Percentiles rank a stretch among this genome's conserved stretches.
Conservation (phyloP, 2,797 vertebrate genomes). For the Yasuhikotakia modesta region DNA sequence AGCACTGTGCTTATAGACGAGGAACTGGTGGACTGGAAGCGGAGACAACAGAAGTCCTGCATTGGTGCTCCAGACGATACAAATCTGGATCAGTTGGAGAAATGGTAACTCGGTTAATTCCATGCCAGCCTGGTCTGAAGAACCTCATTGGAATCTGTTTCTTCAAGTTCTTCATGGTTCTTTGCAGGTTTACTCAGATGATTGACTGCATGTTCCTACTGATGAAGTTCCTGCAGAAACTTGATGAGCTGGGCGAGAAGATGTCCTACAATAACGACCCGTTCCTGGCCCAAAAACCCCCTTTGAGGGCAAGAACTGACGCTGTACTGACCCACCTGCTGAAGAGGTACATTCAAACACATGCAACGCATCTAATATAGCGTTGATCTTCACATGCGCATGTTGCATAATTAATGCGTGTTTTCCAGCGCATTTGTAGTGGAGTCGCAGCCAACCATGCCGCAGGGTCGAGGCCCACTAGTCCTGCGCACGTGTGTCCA, state of each 20-base stretch:
- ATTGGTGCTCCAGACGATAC: constrained; percentile 77
- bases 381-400: background rate
- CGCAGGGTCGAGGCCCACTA: constrained; percentile 81
- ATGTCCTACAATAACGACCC: constrained; percentile 80
- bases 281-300: constrained; percentile 70
- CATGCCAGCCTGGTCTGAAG: background rate
- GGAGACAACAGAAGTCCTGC: constrained; percentile 81
- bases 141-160: background rate
- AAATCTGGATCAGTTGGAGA: constrained; percentile 79
- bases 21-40: constrained; percentile 81
- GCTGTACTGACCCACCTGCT: constrained; percentile 73
- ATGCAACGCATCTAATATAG: background rate
- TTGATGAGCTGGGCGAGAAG: constrained; percentile 77
- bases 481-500: constrained; percentile 86
- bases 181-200: constrained; percentile 83
- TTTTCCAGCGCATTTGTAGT: constrained; percentile 86
- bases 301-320: constrained; percentile 68
- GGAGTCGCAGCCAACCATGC: constrained; percentile 88
- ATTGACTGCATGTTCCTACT: constrained; percentile 84
- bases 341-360: constrained; percentile 67
- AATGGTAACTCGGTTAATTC: constrained; percentile 72
- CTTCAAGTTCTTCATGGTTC: background rate
- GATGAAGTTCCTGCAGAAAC: constrained; percentile 78
- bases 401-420: constrained; percentile 29
- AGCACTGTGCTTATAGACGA: constrained; percentile 71